These are phyloP conservation scores for Tympanuchus pallidicinctus DNA, from an alignment of 2,113 vertebrate species.

Conservation along the genomic window DNA sequence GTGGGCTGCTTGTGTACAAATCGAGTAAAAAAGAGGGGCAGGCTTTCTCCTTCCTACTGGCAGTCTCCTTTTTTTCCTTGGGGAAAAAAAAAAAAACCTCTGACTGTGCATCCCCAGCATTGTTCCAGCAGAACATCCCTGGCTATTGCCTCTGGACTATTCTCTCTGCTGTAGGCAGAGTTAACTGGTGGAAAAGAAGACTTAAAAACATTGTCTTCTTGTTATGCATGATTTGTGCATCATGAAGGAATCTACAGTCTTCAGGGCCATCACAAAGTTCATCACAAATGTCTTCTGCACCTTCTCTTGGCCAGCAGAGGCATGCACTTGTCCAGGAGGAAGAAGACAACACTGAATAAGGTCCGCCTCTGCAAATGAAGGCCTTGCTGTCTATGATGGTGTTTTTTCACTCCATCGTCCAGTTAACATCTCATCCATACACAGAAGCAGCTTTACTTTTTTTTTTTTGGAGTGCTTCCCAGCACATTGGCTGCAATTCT, in stretches of 20 bases:
- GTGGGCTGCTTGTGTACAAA: not conserved
- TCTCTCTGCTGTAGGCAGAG: not conserved
- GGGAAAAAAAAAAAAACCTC: not conserved
- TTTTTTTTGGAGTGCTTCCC: slow-evolving; percentile 11
- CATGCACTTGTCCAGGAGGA: not conserved
- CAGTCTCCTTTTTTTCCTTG: not conserved
- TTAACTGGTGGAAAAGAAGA: not conserved
- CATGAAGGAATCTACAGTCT: not conserved
- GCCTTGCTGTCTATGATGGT: not conserved
- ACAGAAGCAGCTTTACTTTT: not conserved
- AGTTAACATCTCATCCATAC: not conserved
- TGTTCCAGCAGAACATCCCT: not conserved
- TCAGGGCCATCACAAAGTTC: not conserved
- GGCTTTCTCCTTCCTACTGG: not conserved
- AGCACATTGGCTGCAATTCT: not conserved
- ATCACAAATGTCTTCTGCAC: not conserved
- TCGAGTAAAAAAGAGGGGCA: not conserved
- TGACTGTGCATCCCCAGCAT: not conserved
- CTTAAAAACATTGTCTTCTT: not conserved
- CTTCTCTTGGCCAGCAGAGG: not conserved
- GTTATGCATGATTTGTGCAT: not conserved
- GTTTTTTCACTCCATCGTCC: not conserved
- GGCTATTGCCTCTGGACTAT: not conserved
- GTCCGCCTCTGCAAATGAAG: not conserved
- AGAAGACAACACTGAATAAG: not conserved